phyloP scores from a whole-genome alignment of 2,797 vertebrate genomes.

The Setipinna tenuifilis region DNA sequence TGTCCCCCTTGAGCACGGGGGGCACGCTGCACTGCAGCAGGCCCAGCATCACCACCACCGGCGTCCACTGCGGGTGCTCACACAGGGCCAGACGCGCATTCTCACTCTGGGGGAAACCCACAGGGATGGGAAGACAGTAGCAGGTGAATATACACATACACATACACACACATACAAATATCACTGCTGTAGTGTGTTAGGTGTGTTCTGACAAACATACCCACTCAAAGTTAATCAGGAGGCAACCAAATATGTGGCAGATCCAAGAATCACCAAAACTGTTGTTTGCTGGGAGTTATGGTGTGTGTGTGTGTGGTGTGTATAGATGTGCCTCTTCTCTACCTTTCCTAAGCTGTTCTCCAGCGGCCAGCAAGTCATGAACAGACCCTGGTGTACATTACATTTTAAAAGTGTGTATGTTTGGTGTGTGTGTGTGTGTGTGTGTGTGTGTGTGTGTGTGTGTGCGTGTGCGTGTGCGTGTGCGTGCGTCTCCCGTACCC shows the following conservation, averaged over 20 bases:
- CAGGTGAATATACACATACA: not conserved
- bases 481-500: constrained; percentile 75
- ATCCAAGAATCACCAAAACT: too few relatives aligned
- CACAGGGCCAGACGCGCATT: constrained; percentile 95
- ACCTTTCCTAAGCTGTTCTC: too few relatives aligned
- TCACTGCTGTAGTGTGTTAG: too few relatives aligned
- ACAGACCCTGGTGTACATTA: too few relatives aligned
- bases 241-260: too few relatives aligned
- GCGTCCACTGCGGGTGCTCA: constrained; percentile 98
- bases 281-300: too few relatives aligned
- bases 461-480: not conserved
- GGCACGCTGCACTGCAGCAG: constrained; percentile 94
- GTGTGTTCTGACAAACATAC: not conserved
- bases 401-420: too few relatives aligned
- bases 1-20: constrained; percentile 89
- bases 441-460: too few relatives aligned
- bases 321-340: too few relatives aligned
- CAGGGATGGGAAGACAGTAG: not conserved
- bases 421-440: not conserved
- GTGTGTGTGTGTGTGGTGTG: too few relatives aligned
- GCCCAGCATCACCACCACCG: constrained; percentile 92
- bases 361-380: too few relatives aligned
- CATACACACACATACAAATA: not conserved
- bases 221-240: not conserved
- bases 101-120: constrained; percentile 83